A percentile compares a stretch with the other conserved stretches of the same genome.
These are phyloP conservation scores for Psittacula cyanocephala DNA, from an alignment of 2,113 vertebrate species.

Conservation along the genomic window DNA sequence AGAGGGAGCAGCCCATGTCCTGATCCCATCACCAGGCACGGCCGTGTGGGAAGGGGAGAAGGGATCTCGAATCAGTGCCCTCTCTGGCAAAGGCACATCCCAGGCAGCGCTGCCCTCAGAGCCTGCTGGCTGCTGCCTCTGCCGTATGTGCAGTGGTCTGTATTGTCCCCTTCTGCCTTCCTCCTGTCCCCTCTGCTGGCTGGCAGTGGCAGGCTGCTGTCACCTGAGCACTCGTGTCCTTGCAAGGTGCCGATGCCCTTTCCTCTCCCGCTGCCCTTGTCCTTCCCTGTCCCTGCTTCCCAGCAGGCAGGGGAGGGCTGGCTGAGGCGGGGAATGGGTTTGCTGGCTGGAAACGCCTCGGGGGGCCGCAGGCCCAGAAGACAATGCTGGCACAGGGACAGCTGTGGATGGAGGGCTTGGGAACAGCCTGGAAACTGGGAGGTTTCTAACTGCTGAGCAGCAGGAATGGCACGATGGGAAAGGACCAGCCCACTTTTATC, in stretches of 20 bases:
- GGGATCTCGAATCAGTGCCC: rapidly evolving
- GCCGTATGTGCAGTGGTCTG: rapidly evolving
- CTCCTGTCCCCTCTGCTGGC: not conserved
- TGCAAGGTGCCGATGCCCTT: rapidly evolving
- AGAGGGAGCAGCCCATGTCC: not conserved
- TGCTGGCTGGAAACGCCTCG: not conserved
- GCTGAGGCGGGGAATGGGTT: not conserved
- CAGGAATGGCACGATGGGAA: not conserved
- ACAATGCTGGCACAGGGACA: conserved; percentile 55
- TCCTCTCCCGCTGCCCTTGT: rapidly evolving
- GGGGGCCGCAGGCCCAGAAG: not conserved
- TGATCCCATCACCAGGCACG: not conserved
- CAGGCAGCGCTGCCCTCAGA: rapidly evolving
- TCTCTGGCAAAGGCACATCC: rapidly evolving
- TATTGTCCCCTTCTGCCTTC: not conserved
- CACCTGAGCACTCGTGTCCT: not conserved
- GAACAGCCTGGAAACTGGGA: conserved; percentile 39
- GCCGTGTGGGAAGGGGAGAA: not conserved
- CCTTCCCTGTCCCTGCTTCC: not conserved
- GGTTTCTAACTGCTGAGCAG: not conserved
- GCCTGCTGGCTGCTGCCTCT: not conserved
- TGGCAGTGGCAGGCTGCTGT: not conserved
- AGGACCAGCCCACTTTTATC: not conserved
- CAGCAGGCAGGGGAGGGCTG: not conserved
- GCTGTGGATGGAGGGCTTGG: conserved; percentile 10